phyloP scores from a whole-genome alignment of 2,113 vertebrate species.

The Anhinga anhinga region DNA sequence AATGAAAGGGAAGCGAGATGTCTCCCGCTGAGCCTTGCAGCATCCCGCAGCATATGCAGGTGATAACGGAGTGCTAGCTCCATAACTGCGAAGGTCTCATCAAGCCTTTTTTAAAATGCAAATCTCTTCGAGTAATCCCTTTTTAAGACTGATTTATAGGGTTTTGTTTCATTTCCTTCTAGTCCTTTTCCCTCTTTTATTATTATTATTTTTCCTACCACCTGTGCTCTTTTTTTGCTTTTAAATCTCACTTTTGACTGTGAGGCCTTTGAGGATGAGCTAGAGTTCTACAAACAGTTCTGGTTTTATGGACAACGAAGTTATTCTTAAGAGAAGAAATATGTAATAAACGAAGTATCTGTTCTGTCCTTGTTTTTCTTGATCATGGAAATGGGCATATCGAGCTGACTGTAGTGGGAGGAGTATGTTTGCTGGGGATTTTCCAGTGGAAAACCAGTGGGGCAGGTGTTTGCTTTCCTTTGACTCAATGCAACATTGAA shows the following conservation, averaged over 20 bases:
- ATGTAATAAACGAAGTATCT: background rate
- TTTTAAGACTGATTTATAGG: background rate
- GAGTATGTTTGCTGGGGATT: background rate
- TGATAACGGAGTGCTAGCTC: background rate
- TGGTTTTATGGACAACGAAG: background rate
- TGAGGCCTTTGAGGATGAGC: background rate
- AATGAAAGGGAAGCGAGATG: background rate
- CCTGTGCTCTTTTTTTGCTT: background rate
- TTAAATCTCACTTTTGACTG: background rate
- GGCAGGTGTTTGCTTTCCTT: slow-evolving; percentile 18
- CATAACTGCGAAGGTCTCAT: background rate
- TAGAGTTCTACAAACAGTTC: background rate
- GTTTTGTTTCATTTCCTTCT: background rate
- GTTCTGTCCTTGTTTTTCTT: background rate
- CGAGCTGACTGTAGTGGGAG: background rate
- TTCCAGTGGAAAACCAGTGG: background rate
- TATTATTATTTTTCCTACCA: background rate
- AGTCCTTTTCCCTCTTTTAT: background rate
- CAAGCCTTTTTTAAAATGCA: background rate
- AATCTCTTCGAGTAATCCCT: background rate
- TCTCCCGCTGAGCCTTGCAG: background rate
- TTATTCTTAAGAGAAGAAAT: background rate
- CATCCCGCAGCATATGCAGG: background rate
- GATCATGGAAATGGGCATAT: background rate
- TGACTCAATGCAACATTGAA: background rate